phyloP scores from a whole-genome alignment of 2,113 vertebrate species.

The Crotalus tigris region DNA sequence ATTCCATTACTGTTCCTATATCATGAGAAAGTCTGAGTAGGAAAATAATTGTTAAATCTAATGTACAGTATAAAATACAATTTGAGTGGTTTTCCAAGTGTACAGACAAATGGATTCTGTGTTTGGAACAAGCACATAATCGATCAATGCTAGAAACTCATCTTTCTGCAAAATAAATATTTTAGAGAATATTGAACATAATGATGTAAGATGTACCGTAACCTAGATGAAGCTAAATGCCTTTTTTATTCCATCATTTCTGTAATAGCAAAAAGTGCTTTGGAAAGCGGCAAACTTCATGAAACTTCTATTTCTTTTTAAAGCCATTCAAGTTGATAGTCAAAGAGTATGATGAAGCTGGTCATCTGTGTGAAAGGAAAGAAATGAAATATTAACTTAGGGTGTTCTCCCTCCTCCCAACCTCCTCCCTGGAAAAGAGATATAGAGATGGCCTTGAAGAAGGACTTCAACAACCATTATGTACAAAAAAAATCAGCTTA shows the following conservation, averaged over 20 bases:
- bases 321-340: background rate
- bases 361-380: background rate
- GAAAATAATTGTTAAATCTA: background rate
- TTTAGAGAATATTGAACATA: background rate
- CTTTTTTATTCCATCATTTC: background rate
- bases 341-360: background rate
- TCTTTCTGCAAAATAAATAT: background rate
- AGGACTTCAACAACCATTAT: background rate
- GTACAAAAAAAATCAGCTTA: background rate
- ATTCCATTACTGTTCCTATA: background rate
- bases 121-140: background rate
- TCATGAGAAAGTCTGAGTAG: background rate
- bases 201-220: background rate
- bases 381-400: background rate
- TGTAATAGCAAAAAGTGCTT: background rate
- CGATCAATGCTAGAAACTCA: background rate
- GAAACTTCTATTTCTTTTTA: background rate
- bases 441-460: background rate
- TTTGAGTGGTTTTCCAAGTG: background rate
- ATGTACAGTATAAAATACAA: background rate
- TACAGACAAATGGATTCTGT: background rate
- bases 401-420: too few species aligned
- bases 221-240: background rate
- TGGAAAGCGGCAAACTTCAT: background rate
- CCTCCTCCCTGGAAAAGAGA: too few species aligned